Evolutionary conservation across 2,888 invertebrate species (phyloP), one percentile per base, ranked within the genome.

Genomic region (Conomelus anceps): DNA sequence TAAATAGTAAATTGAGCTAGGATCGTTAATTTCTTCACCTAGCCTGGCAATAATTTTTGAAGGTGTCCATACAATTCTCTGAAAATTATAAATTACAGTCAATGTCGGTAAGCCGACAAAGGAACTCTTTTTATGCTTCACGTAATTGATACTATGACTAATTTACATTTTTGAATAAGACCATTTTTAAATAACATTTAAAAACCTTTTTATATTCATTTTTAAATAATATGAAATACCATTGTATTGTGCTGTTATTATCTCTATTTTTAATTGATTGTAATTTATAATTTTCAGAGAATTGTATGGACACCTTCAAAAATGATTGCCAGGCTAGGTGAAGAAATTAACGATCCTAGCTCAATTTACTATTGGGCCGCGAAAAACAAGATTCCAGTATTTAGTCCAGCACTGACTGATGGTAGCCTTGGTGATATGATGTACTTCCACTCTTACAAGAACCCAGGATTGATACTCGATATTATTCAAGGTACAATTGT

Each of bases 381-480:
- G 92, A 97, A 96, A 93, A 99, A 99, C 93, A 96, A 98, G 92
- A 99, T 99, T 93, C 99, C 99, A 0, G 97, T 99, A 0, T 99
- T 98, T 93, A 98, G 99, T 94, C 99, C 99, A 0, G 99, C 99
- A 0, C 94, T 99, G 90, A 99, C 99, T 0, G 99, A 99, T 94
- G 99, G 99, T 0, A 98, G 98, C 91, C 94, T 97, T 90, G 99
- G 99, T 0, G 99, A 99, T 93, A 99, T 99, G 99, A 97, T 99
- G 96, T 99, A 98, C 93, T 99, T 99, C 93, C 99, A 99, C 94
- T 98, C 99, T 0, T 98, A 96, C 93, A 96, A 96, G 91, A 97
- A 97, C 93, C 98, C 99, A 0, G 99, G 99, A 0, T 94, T 99
- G 9, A 94, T 98, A 26, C 94, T 99, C 87, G 99, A 99, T 93